A percentile compares a stretch with the other conserved stretches of the same genome.
phyloP scores from a whole-genome alignment of 53 echinoderm and acorn worm genomes.

The Crossaster papposus region DNA sequence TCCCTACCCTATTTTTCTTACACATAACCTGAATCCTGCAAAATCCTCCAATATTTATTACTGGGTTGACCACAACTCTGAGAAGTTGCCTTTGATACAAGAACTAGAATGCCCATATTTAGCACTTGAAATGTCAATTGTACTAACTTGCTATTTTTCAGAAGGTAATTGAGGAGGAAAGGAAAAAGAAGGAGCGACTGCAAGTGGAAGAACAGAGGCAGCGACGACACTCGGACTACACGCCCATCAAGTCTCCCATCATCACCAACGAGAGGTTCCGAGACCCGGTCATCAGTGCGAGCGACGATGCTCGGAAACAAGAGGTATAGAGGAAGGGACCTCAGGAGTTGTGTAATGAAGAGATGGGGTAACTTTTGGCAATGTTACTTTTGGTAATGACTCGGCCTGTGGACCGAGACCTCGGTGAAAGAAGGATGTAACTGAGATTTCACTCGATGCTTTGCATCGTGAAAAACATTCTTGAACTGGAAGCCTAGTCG shows the following conservation, averaged over 20 bases:
- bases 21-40: too few species aligned
- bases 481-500: too few species aligned
- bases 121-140: too few species aligned
- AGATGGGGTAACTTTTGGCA: not conserved
- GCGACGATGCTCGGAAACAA: conserved; percentile 65
- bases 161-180: conserved; percentile 81
- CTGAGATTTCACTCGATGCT: too few species aligned
- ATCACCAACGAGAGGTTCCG: conserved; percentile 89
- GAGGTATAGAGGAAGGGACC: conserved; percentile 53
- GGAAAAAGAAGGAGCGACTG: conserved; percentile 60
- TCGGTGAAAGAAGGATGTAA: too few species aligned
- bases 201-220: conserved; percentile 75
- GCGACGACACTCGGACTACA: conserved; percentile 87
- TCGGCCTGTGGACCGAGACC: too few species aligned
- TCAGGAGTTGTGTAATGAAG: not conserved
- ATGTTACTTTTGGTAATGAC: not conserved
- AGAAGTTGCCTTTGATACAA: too few species aligned
- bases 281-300: conserved; percentile 66
- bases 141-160: not conserved
- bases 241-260: conserved; percentile 84
- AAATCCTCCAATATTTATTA: too few species aligned
- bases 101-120: too few species aligned
- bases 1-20: too few species aligned
- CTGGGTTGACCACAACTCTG: too few species aligned
- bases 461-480: too few species aligned